These are phyloP conservation scores for Pholis gunnellus DNA, from an alignment of 2,113 vertebrate species.

Conservation along the genomic window DNA sequence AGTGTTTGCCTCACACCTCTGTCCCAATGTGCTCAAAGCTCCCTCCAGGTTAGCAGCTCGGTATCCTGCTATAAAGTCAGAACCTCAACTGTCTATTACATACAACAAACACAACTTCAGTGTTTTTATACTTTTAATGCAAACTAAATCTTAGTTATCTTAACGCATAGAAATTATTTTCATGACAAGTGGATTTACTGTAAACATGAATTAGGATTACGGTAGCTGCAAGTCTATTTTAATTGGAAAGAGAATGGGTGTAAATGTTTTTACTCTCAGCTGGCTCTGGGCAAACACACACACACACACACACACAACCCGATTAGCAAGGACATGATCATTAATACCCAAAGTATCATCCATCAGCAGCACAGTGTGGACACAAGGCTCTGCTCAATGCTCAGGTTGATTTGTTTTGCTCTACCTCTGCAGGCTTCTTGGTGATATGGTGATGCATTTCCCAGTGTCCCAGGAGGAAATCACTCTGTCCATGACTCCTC, in stretches of 20 bases:
- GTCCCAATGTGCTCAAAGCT: constrained; percentile 89
- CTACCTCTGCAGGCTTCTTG: constrained; percentile 72
- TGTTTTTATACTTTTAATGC: not conserved
- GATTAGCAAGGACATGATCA: not conserved
- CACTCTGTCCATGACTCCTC: constrained; percentile 87
- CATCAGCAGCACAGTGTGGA: not conserved
- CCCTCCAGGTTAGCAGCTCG: constrained; percentile 88
- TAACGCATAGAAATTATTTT: not conserved
- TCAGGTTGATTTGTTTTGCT: not conserved
- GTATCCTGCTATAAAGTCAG: not conserved
- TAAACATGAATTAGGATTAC: not conserved
- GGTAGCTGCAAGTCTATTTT: not conserved
- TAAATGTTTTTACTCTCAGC: not conserved
- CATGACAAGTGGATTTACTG: not conserved
- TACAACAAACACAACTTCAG: not conserved
- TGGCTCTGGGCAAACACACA: not conserved
- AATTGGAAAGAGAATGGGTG: not conserved
- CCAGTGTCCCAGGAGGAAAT: constrained; percentile 92
- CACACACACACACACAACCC: not conserved
- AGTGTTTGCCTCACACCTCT: constrained; percentile 88
- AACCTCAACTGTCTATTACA: not conserved
- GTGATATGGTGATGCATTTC: constrained; percentile 89
- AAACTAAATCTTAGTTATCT: not conserved
- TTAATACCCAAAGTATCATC: not conserved
- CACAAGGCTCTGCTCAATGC: not conserved